Evolutionary conservation across 2,113 vertebrate species (phyloP).

Genomic region (Corvus hawaiiensis): DNA sequence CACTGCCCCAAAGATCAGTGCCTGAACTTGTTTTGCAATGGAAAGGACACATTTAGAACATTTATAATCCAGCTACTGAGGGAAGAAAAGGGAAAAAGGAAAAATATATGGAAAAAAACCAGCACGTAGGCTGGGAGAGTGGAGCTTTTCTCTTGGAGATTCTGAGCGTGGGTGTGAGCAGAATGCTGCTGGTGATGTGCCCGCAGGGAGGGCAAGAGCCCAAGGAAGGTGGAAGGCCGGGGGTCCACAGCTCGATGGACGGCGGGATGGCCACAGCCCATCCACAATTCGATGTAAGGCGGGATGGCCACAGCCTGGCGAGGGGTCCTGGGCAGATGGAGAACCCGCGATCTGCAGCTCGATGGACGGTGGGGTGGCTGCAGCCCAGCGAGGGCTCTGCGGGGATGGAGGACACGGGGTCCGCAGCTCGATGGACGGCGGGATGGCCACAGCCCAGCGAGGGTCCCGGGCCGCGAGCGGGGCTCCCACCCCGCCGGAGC

Average conservation of each 20-base stretch:
- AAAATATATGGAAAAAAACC: accelerated
- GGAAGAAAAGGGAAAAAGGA: not conserved
- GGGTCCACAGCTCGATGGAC: too few relatives aligned
- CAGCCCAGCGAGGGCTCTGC: not conserved
- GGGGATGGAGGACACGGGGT: not conserved
- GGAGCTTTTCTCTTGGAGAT: not conserved
- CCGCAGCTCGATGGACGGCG: accelerated
- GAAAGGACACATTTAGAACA: not conserved
- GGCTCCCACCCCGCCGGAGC: not conserved
- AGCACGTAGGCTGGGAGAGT: not conserved
- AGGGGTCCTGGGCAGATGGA: not conserved
- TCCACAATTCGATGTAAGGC: accelerated
- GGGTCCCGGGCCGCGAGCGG: accelerated
- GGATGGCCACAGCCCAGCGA: not conserved
- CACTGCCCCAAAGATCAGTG: not conserved
- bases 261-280: accelerated
- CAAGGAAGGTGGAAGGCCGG: accelerated
- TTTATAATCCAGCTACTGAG: not conserved
- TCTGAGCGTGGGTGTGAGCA: not conserved
- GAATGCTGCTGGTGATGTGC: not conserved
- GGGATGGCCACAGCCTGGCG: not conserved
- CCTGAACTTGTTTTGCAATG: not conserved
- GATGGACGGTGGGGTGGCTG: accelerated
- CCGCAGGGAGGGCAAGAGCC: not conserved
- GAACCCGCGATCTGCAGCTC: not conserved